These are phyloP conservation scores for Aegithalos caudatus DNA, from an alignment of 2,113 vertebrate genomes.

Conservation along the genomic window DNA sequence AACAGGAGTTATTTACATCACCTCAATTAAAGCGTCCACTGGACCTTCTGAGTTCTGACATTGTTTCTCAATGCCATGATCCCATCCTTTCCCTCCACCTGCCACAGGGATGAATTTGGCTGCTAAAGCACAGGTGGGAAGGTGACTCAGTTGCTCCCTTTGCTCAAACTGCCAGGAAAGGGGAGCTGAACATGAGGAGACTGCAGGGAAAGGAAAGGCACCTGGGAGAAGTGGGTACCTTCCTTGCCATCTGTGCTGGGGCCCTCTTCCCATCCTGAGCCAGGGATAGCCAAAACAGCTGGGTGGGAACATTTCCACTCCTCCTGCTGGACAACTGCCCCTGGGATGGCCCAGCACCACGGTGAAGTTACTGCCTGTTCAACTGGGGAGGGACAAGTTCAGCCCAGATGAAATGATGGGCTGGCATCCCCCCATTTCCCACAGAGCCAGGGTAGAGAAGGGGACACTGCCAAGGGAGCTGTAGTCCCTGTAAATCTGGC, in stretches of 20 bases:
- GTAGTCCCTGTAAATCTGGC: neutral
- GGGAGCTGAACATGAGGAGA: neutral
- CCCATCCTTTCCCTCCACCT: neutral
- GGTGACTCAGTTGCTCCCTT: rapidly evolving
- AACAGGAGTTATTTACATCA: neutral
- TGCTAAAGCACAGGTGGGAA: neutral
- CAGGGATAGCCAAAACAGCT: neutral
- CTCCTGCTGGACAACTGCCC: rapidly evolving
- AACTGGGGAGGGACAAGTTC: neutral
- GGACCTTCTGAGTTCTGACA: neutral
- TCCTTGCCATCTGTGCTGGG: rapidly evolving
- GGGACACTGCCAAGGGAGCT: neutral
- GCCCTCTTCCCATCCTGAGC: neutral
- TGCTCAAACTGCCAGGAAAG: neutral
- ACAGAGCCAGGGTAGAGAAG: neutral
- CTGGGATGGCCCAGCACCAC: rapidly evolving
- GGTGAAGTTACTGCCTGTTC: rapidly evolving
- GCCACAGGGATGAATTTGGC: neutral
- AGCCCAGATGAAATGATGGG: rapidly evolving
- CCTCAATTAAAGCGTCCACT: rapidly evolving
- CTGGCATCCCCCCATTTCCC: neutral
- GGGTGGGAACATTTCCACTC: neutral
- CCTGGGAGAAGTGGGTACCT: rapidly evolving
- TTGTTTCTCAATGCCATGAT: neutral
- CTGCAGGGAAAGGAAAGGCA: rapidly evolving